These are phyloP conservation scores for Pissodes strobi DNA, from an alignment of 1,140 invertebrate genomes.

Conservation along the genomic window DNA sequence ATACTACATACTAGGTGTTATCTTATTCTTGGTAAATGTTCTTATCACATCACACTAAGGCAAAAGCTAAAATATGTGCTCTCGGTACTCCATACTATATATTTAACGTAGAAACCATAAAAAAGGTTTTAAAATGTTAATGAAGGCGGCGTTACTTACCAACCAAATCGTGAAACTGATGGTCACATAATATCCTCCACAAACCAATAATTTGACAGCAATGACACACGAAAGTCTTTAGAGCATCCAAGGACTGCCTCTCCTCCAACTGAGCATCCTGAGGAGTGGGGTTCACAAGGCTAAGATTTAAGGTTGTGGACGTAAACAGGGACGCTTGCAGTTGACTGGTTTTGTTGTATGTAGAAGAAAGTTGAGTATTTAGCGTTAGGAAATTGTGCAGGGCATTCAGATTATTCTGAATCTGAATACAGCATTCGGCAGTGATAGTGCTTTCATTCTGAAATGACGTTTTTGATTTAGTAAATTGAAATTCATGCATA, in stretches of 20 bases:
- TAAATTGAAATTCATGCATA: too few relatives aligned
- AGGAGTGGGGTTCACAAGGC: slow-evolving; percentile 40
- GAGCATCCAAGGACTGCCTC: slow-evolving; percentile 75
- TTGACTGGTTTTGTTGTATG: slow-evolving; percentile 1
- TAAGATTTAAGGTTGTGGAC: slow-evolving; percentile 35
- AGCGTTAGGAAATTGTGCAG: slow-evolving; percentile 67
- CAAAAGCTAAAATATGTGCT: too few relatives aligned
- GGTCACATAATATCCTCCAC: slow-evolving; percentile 92
- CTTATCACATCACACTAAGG: too few relatives aligned
- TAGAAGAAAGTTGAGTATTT: slow-evolving; percentile 60
- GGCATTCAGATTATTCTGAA: slow-evolving; percentile 65
- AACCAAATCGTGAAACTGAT: slow-evolving; percentile 75
- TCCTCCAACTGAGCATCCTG: slow-evolving; percentile 58
- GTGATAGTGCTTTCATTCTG: slow-evolving; percentile 58
- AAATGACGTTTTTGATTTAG: slow-evolving; percentile 25
- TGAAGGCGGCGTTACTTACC: slow-evolving; percentile 16
- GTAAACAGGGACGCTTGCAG: slow-evolving; percentile 11
- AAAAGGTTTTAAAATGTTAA: too few relatives aligned
- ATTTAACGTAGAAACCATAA: too few relatives aligned
- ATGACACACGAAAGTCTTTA: slow-evolving; percentile 78
- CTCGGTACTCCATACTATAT: too few relatives aligned
- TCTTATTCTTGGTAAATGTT: too few relatives aligned
- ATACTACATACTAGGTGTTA: too few relatives aligned
- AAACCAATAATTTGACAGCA: slow-evolving; percentile 88
- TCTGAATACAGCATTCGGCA: slow-evolving; percentile 62